Evolutionary conservation across 2,888 invertebrate genomes (phyloP).

Genomic region (Hybos culiciformis): DNA sequence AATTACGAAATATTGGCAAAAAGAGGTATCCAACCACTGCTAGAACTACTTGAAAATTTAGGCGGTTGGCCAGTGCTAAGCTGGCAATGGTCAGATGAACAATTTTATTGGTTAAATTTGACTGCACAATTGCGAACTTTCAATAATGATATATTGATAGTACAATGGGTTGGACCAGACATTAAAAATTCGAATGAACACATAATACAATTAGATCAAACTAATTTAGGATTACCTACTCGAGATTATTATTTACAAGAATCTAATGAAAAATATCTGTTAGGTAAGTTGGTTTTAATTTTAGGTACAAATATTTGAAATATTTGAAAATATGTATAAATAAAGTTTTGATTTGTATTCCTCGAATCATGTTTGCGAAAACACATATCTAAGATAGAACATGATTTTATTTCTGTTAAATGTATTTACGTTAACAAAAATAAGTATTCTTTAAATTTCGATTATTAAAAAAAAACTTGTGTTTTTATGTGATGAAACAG

Average conservation of each 20-base stretch:
- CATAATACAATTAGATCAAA: conserved; percentile 83
- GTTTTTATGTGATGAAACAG: no score
- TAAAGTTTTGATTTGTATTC: no score
- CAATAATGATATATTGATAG: conserved; percentile 74
- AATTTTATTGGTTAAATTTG: conserved; percentile 59
- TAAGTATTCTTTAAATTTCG: no score
- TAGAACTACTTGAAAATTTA: conserved; percentile 51
- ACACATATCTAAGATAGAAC: no score
- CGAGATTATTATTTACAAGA: conserved; percentile 63
- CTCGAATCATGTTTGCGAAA: no score
- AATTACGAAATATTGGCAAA: conserved; percentile 58
- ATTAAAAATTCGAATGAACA: conserved; percentile 85
- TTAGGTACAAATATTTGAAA: no score
- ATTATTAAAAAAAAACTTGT: no score
- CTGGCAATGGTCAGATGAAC: conserved; percentile 45
- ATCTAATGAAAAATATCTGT: conserved; percentile 49
- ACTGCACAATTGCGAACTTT: conserved; percentile 61
- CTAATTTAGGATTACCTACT: conserved; percentile 61
- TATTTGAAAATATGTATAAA: no score
- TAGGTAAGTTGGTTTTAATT: no score
- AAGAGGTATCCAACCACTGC: conserved; percentile 56
- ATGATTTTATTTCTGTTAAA: no score
- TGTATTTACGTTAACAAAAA: no score
- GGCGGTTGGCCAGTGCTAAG: conserved; percentile 83
- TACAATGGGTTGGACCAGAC: conserved; percentile 84